phyloP scores from a whole-genome alignment of 1,140 invertebrate species.

The Patella vulgata region DNA sequence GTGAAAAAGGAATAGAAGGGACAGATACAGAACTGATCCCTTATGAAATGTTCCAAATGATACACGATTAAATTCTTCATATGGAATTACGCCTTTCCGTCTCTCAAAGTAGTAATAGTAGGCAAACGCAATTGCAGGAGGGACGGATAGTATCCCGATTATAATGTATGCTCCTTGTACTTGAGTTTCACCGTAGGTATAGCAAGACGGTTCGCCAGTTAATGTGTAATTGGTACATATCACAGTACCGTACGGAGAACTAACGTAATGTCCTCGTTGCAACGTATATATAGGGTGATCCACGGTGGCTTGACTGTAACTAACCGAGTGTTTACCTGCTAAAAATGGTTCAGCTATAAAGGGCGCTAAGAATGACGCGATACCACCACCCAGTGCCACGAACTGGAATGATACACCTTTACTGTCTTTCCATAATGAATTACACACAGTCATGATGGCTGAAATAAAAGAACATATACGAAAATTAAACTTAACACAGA shows the following conservation, averaged over 20 bases:
- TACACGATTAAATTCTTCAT: too few relatives aligned
- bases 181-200: neutral
- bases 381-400: slow-evolving; percentile 12
- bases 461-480: too few relatives aligned
- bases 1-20: slow-evolving; percentile 17
- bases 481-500: too few relatives aligned
- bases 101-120: slow-evolving; percentile 15
- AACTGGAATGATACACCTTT: slow-evolving; percentile 24
- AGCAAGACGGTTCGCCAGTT: too few relatives aligned
- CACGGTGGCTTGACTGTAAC: neutral
- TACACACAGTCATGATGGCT: slow-evolving; percentile 17
- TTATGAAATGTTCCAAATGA: neutral
- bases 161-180: slow-evolving; percentile 21
- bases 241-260: neutral
- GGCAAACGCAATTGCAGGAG: slow-evolving; percentile 23
- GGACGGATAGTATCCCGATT: slow-evolving; percentile 8
- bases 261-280: neutral
- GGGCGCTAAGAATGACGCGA: slow-evolving; percentile 23
- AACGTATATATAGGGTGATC: too few relatives aligned
- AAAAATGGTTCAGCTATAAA: slow-evolving; percentile 26
- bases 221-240: too few relatives aligned
- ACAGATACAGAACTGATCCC: neutral
- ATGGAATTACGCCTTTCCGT: neutral
- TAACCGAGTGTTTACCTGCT: too few relatives aligned
- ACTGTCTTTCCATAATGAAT: slow-evolving; percentile 8